phyloP scores from a whole-genome alignment of 2,797 vertebrate genomes.

The Muscicapa comitata region DNA sequence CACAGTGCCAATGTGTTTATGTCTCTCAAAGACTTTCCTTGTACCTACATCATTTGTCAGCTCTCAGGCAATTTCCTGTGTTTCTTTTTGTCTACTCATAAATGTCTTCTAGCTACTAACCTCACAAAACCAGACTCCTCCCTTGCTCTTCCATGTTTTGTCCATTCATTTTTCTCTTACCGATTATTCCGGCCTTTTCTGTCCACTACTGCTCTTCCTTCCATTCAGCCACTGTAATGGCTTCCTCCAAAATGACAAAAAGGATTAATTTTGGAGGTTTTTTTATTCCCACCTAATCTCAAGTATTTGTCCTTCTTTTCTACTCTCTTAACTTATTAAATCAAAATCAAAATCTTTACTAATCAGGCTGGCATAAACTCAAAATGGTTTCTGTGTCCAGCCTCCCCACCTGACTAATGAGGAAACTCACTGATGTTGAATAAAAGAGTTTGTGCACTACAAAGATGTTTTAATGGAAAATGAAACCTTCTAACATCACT shows the following conservation, averaged over 20 bases:
- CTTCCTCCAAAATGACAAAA: neutral
- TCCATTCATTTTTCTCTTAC: neutral
- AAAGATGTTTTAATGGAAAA: neutral
- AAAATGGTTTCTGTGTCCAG: neutral
- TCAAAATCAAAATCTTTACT: neutral
- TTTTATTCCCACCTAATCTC: neutral
- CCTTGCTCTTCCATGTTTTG: neutral
- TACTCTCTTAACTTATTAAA: neutral
- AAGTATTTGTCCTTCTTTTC: neutral
- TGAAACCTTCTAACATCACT: constrained; percentile 62
- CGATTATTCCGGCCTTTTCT: neutral
- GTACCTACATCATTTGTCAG: neutral
- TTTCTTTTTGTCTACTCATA: neutral
- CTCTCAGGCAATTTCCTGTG: neutral
- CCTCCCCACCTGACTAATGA: neutral
- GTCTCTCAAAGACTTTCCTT: neutral
- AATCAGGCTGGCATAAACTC: neutral
- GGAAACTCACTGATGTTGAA: constrained; percentile 46
- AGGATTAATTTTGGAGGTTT: neutral
- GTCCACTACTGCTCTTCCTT: neutral
- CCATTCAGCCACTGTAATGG: neutral
- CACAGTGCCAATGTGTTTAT: neutral
- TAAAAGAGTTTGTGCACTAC: neutral
- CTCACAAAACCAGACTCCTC: neutral
- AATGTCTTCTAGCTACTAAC: neutral